Conservation (phyloP, 2,797 vertebrate species). For the Girardinus metallicus region DNA sequence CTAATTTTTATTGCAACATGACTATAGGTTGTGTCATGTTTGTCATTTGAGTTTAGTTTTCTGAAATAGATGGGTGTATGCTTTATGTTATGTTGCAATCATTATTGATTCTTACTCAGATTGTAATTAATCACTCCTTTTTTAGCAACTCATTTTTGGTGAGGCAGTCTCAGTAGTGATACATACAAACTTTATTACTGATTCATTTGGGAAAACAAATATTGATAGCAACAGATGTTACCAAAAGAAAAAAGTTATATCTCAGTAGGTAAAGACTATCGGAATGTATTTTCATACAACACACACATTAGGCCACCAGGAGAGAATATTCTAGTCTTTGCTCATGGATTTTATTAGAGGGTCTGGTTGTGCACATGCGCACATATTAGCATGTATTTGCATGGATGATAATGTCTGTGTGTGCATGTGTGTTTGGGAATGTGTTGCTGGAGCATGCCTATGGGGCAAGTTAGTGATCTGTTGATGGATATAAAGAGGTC, state of each 20-base stretch:
- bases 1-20: background rate
- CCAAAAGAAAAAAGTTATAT: background rate
- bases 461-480: slow-evolving; percentile 79
- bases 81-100: background rate
- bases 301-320: slow-evolving; percentile 17
- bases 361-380: slow-evolving; percentile 36
- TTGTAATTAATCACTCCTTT: slow-evolving; percentile 1
- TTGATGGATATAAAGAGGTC: slow-evolving; percentile 88
- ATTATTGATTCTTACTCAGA: background rate
- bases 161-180: background rate
- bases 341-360: slow-evolving; percentile 43
- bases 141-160: background rate
- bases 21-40: background rate
- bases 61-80: slow-evolving; percentile 7
- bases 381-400: slow-evolving; percentile 53
- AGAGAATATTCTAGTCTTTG: slow-evolving; percentile 31
- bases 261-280: background rate
- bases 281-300: slow-evolving; percentile 10
- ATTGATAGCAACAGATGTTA: background rate
- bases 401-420: slow-evolving; percentile 49
- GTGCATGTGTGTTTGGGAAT: slow-evolving; percentile 47
- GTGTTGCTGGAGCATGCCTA: slow-evolving; percentile 67
- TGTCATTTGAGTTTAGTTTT: slow-evolving; percentile 1
- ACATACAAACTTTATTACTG: slow-evolving; percentile 5
- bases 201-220: background rate